Base-by-base conservation (phyloP, 2,888 invertebrate species). In the Tribolium freemani region DNA sequence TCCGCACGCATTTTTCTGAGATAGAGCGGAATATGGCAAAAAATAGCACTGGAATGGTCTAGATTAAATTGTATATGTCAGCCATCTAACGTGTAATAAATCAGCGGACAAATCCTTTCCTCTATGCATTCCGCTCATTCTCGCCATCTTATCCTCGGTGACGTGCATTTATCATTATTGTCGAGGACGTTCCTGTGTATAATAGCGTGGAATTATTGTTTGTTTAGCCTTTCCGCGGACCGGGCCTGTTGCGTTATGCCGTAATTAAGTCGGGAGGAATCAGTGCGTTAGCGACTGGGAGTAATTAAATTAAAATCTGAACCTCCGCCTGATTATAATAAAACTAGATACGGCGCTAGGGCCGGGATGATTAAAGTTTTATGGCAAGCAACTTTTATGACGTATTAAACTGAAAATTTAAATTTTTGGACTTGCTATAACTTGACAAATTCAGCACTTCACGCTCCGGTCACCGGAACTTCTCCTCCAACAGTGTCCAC, bases 1-100 rank as follows among this genome's bases (percentile, higher is more conserved):
- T n/a, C 13, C 11, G 11, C 4, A 46, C 44, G 38, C 50, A 57
- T 68, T 51, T 69, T 60, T 69, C 5, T 53, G 60, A 21, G 44
- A 64, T 38, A 58, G 8, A 44, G 53, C 38, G 54, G 26, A 57
- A 58, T 50, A 11, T 3, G 50, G 46, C 20, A 31, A 58, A 58
- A 71, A 46, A 66, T 67, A 58, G 38, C 66, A 67, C 60, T 60
- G 71, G 60, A 38, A 67, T 57, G 44, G 68, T 74, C 75, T 75
- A 78, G 78, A 79, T 79, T 78, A 79, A 78, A 76, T 77, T 78
- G 79, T 79, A 78, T 69, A 69, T 66, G 77, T 77, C 79, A 73
- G 64, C 31, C 74, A 66, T 74, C 74, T 69, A 75, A 74, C 76
- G 74, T 75, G 77, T 72, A 74, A 79, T 78, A 79, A 79, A 79